Base-by-base conservation (phyloP, 2,888 invertebrate species). In the Penaeus monodon region DNA sequence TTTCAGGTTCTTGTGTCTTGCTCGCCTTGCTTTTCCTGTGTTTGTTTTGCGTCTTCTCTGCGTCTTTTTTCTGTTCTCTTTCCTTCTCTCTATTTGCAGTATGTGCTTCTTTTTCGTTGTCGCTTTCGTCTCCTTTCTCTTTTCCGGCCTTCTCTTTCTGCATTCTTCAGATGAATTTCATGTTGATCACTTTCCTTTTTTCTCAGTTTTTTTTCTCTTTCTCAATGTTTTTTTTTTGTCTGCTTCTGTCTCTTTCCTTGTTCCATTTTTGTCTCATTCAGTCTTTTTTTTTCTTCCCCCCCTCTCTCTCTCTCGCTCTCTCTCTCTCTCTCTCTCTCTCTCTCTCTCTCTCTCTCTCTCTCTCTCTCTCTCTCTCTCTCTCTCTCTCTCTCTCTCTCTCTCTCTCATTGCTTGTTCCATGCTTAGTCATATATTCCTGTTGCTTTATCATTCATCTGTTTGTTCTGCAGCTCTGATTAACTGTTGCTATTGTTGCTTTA, bases 341-440 rank as follows among this genome's bases (percentile, higher is more conserved):
- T 33, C 74, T 74, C 33, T 33, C 74, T 74, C 27, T 33, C 27
- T 74, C 27, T 27, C 38, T 74, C 27, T 27, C 17, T 74, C 44
- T 74, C 38, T 74, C 38, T 74, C 74, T 22, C n/a, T 74, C 38
- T 33, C 38, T 38, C 20, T 33, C 38, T 33, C 38, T 74, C 33
- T 74, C 20, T 74, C 38, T 33, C 38, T 33, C 38, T 74, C 29
- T 74, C 38, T 74, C 38, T 38, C 38, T 74, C 74, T 74, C 74
- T 74, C 38, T 74, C 74, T 74, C 74, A 44, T 44, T 44, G 8
- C 44, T 44, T 10, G 10, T 44, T 44, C 38, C 38, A 2, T 44
- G 44, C 10, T 1, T 44, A 10, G 44, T 44, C 8, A 44, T 44
- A 44, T 44, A 44, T 10, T 44, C 44, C 44, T 44, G 44, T 10